Evolutionary conservation across 2,888 invertebrate genomes (phyloP), one percentile per base, ranked within the genome.

Genomic region (Acleris cristana): DNA sequence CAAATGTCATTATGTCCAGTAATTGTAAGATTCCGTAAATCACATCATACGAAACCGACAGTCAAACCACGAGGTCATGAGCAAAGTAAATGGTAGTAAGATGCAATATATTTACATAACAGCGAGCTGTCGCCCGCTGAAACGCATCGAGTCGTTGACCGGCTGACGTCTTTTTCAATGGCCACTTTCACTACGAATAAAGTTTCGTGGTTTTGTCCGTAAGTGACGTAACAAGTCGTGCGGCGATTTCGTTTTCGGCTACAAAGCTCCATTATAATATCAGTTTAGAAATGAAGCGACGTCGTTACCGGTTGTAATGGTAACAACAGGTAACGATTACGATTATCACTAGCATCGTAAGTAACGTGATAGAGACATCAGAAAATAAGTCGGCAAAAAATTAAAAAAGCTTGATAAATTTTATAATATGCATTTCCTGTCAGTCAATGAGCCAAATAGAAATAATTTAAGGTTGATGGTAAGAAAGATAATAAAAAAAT

Each of bases 121-220:
- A n/a, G 57, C 63, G 40, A 18, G 40, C 54, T 30, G 23, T 48
- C 63, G 53, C 63, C 30, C 40, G 49, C 55, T 57, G 59, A 60
- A 68, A 56, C 26, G n/a, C 44, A 44, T 52, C 45, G 64, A 70
- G 76, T 78, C 81, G 73, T 76, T 78, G 82, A 83, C 82, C 85
- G 81, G 74, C 74, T 77, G 81, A 78, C 76, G 74, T 73, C 72
- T 75, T 79, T 79, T 77, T 73, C 74, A 78, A 74, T 69, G 66
- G 76, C 64, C 83, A 89, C 90, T 90, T 90, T 90, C 89, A 88
- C 90, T 88, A 77, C 71, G 73, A 70, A 79, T 80, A 76, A 81
- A 72, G 82, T 82, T 85, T 85, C 80, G 79, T 81, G 79, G 79
- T 78, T 83, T 80, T 79, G 77, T 77, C 69, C 71, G 67, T 69